phyloP scores from a whole-genome alignment of 2,797 vertebrate genomes.

The Furcifer pardalis region DNA sequence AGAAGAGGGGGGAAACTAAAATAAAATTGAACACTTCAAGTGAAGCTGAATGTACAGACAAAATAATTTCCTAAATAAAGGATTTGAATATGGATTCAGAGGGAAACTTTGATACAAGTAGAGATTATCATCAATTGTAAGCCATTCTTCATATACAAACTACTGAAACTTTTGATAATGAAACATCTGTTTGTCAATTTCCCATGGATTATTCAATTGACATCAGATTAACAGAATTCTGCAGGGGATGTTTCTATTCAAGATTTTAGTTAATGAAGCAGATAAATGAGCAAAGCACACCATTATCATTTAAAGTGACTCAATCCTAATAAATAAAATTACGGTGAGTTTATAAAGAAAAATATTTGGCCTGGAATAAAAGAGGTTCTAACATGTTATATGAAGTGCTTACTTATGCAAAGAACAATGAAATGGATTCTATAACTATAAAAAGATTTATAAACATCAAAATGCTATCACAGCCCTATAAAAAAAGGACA shows the following conservation, averaged over 20 bases:
- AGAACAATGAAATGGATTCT: background rate
- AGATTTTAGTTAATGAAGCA: constrained; percentile 8
- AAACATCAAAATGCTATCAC: background rate
- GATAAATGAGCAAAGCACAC: background rate
- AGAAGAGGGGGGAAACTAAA: background rate
- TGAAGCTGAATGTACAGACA: background rate
- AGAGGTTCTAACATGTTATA: background rate
- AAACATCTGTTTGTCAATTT: constrained; percentile 5
- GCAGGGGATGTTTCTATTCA: background rate
- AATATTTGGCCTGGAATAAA: background rate
- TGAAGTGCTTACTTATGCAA: constrained; percentile 1
- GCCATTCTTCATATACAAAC: background rate
- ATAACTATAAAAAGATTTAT: background rate
- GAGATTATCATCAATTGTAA: background rate
- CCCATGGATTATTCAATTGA: background rate
- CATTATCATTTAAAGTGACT: constrained; percentile 8
- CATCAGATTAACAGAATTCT: background rate
- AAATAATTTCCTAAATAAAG: background rate
- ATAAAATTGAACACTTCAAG: background rate
- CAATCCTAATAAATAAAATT: background rate
- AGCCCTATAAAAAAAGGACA: background rate
- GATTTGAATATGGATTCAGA: background rate
- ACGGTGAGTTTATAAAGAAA: background rate
- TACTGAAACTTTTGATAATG: background rate
- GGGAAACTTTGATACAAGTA: background rate